Percentiles rank a stretch among this genome's conserved stretches.
These are phyloP conservation scores for Pseudorhombus dupliciocellatus DNA, from an alignment of 2,113 vertebrate genomes.

Conservation along the genomic window DNA sequence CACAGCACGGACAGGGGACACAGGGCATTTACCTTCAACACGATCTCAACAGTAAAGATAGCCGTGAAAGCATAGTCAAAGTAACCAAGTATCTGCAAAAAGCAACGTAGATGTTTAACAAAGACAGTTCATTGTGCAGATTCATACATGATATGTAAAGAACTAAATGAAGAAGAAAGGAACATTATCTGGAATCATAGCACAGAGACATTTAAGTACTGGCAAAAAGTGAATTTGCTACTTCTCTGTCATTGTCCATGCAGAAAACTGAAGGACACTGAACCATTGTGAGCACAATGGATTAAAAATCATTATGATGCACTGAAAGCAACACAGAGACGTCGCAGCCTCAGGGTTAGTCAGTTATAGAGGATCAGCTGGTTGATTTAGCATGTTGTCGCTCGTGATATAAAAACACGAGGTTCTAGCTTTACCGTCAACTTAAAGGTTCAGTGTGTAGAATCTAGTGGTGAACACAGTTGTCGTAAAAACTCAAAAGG, in stretches of 20 bases:
- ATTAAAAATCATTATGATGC: background rate
- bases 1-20: constrained; percentile 80
- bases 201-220: background rate
- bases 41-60: constrained; percentile 99
- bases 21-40: constrained; percentile 95
- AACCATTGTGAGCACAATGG: background rate
- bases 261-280: background rate
- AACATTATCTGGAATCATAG: constrained; percentile 27
- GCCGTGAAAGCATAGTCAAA: constrained; percentile 99
- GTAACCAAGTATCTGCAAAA: constrained; percentile 99
- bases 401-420: constrained; percentile 21
- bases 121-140: constrained; percentile 68
- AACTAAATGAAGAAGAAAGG: constrained; percentile 33
- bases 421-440: constrained; percentile 6
- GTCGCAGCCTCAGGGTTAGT: background rate
- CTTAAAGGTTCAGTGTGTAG: no score
- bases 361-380: constrained; percentile 3
- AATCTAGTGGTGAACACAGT: no score
- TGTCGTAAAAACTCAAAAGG: no score
- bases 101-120: constrained; percentile 87
- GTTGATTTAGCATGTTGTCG: constrained; percentile 45
- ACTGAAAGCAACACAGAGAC: background rate
- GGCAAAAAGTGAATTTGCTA: background rate
- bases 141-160: constrained; percentile 61
- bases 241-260: background rate